phyloP scores from a whole-genome alignment of 2,888 invertebrate genomes.

The Trisateles emortualis region DNA sequence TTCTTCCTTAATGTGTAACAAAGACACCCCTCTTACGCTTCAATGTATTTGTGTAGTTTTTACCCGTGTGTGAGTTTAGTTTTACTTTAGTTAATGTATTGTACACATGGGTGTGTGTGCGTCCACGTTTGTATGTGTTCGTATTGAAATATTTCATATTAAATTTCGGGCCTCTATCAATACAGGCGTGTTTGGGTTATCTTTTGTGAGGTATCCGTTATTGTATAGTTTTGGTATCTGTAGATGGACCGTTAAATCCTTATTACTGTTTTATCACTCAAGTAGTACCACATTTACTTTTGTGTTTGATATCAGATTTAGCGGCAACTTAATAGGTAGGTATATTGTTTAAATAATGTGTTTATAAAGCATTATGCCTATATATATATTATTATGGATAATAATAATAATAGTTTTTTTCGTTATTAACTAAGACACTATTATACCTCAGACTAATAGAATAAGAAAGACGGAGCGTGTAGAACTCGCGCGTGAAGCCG shows the following conservation, averaged over 20 bases:
- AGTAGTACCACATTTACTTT: neutral
- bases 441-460: too few species aligned
- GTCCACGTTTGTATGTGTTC: constrained; percentile 51
- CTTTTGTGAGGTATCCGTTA: constrained; percentile 68
- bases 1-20: constrained; percentile 86
- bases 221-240: constrained; percentile 49
- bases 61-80: constrained; percentile 72
- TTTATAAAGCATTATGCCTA: too few species aligned
- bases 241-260: constrained; percentile 40
- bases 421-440: too few species aligned
- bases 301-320: neutral
- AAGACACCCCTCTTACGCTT: constrained; percentile 84
- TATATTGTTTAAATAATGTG: too few species aligned
- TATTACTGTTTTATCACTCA: constrained; percentile 15
- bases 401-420: too few species aligned
- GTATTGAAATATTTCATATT: constrained; percentile 83
- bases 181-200: constrained; percentile 73
- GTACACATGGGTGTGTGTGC: constrained; percentile 43
- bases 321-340: too few species aligned
- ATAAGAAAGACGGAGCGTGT: too few species aligned
- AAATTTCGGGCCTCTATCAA: constrained; percentile 84
- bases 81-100: constrained; percentile 49
- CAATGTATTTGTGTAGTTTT: constrained; percentile 76
- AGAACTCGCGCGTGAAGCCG: too few species aligned
- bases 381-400: too few species aligned